Percentiles rank a stretch among this genome's conserved stretches.
Conservation (phyloP, 23 tunicate species). For the Halocynthia roretzi region DNA sequence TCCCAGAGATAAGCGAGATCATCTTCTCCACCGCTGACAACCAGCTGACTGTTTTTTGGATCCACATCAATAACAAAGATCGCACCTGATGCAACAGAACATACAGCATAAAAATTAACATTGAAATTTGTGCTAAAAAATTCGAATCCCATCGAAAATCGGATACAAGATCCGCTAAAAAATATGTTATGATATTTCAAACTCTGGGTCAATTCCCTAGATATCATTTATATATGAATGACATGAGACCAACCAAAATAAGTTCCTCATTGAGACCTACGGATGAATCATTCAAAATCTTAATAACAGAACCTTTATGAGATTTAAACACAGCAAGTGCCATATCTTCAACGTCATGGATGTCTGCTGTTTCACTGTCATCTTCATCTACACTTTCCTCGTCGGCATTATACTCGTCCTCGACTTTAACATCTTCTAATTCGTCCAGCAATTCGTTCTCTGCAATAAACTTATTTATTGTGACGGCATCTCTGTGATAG, state of each 20-base stretch:
- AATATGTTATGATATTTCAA: not conserved
- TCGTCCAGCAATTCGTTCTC: not conserved
- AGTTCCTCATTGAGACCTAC: not conserved
- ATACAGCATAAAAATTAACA: not conserved
- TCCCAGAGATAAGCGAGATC: slow-evolving; percentile 92
- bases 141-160: too few species aligned
- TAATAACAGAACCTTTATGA: slow-evolving; percentile 42
- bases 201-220: too few species aligned
- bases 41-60: slow-evolving; percentile 15
- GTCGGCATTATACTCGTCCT: slow-evolving; percentile 49
- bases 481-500: too few species aligned
- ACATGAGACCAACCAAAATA: not conserved
- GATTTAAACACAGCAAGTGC: slow-evolving; percentile 19
- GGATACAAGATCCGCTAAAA: too few species aligned
- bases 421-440: slow-evolving; percentile 13
- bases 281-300: not conserved
- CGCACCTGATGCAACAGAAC: slow-evolving; percentile 19
- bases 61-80: slow-evolving; percentile 67
- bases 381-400: slow-evolving; percentile 11
- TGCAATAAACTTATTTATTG: too few species aligned
- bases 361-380: slow-evolving; percentile 18
- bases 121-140: not conserved
- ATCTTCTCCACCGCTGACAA: slow-evolving; percentile 73
- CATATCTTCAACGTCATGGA: slow-evolving; percentile 32
- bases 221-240: not conserved